Conservation (phyloP, 2,113 vertebrate genomes). For the Ictalurus punctatus region DNA sequence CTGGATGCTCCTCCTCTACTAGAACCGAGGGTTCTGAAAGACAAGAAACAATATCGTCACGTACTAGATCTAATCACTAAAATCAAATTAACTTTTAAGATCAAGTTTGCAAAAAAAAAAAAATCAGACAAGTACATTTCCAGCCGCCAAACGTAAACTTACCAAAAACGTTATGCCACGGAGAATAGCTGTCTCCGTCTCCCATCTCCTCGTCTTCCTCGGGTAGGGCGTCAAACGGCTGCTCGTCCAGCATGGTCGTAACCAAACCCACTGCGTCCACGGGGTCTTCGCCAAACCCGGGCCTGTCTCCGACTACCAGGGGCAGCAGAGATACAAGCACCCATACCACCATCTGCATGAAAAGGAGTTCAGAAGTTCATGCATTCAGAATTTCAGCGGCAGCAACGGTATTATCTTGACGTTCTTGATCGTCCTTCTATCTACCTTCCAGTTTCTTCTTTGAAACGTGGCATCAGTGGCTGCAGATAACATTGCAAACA, state of each 20-base stretch:
- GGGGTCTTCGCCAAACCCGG: slow-evolving; percentile 56
- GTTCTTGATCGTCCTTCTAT: not conserved
- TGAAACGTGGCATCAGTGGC: slow-evolving; percentile 58
- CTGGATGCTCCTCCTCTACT: slow-evolving; percentile 68
- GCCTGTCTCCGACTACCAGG: slow-evolving; percentile 67
- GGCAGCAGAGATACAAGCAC: slow-evolving; percentile 72
- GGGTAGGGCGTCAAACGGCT: slow-evolving; percentile 64
- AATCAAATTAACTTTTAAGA: not conserved
- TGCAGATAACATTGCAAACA: slow-evolving; percentile 54
- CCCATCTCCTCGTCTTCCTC: slow-evolving; percentile 65
- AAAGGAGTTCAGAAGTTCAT: slow-evolving; percentile 12
- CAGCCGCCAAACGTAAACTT: slow-evolving; percentile 25
- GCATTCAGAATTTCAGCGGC: slow-evolving; percentile 6
- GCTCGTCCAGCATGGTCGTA: slow-evolving; percentile 61
- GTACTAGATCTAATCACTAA: not conserved
- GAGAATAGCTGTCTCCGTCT: slow-evolving; percentile 59
- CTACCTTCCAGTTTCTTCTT: slow-evolving; percentile 58
- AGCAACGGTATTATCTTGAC: not conserved
- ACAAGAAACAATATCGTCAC: not conserved
- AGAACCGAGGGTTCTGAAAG: slow-evolving; percentile 66
- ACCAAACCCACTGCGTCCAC: slow-evolving; percentile 55
- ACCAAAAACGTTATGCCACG: slow-evolving; percentile 72
- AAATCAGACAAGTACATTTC: not conserved
- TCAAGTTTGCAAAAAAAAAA: not conserved
- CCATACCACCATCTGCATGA: slow-evolving; percentile 70